Evolutionary conservation across 2,888 invertebrate species (phyloP), one percentile per base, ranked within the genome.

Genomic region (Tanypteryx hageni): DNA sequence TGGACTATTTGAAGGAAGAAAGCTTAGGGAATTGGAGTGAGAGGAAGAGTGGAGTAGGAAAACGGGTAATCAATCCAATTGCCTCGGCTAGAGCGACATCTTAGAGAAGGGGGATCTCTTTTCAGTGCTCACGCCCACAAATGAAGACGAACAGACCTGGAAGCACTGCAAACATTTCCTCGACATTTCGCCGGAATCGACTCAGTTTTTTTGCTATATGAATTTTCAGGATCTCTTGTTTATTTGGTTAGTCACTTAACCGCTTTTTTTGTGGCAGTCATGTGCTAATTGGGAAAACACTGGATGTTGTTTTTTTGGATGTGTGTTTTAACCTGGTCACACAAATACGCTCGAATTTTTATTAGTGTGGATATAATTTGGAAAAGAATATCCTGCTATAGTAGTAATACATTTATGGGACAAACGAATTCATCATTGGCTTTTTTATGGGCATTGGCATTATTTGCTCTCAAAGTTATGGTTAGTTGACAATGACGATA

Each of bases 11-110:
- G 58, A 27, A 31, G 5, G 31, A 64, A 64, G 86, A 61, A 22
- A 85, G 85, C 57, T n/a, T 13, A 13, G 14, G 14, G 83, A 56
- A 13, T 1, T 44, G 18, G 14, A 13, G 56, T 27, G n/a, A 14
- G 84, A 11, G 84, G 56, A 68, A 16, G 44, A 56, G 18, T 18
- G 14, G 86, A 27, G 86, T 31, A 64, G 11, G 31, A 44, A 58
- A 68, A 68, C 7, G 64, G 44, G 64, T 61, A 68, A 89, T 89
- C 89, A 89, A 86, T 86, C 86, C 31, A 64, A 86, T 86, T 86
- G 27, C 61, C 61, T 86, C 31, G 31, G 27, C 86, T 31, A 64
- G 22, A 44, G 64, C 64, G 68, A 89, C 89, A 68, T 89, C 89
- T 89, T 44, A 61, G 76, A 76, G 22, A 27, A 0, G 0, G 76